Evolutionary conservation across 2,113 vertebrate genomes (phyloP).

Genomic region (Gopherus flavomarginatus): DNA sequence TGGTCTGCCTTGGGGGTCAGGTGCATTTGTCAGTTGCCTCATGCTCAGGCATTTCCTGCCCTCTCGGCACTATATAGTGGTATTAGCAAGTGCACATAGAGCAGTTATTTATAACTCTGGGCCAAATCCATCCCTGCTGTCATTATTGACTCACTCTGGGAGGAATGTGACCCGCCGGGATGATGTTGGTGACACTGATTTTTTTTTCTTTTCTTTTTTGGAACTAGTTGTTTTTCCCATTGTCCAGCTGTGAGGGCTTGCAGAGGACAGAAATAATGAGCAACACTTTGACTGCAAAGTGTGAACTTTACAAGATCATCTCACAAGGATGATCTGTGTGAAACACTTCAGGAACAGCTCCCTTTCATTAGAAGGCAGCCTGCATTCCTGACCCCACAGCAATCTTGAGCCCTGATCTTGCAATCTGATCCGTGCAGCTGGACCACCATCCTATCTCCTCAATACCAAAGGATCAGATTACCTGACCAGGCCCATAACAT

Average conservation of each 20-base stretch:
- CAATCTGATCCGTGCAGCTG: not conserved
- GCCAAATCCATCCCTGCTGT: not conserved
- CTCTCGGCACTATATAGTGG: not conserved
- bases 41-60: not conserved
- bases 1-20: not conserved
- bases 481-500: not conserved
- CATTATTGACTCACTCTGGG: not conserved
- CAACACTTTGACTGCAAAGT: not conserved
- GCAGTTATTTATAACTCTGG: not conserved
- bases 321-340: not conserved
- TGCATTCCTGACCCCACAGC: not conserved
- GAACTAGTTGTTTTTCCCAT: not conserved
- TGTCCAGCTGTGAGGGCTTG: not conserved
- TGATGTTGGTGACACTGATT: not conserved
- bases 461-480: not conserved
- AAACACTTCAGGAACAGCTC: not conserved
- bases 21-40: not conserved
- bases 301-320: not conserved
- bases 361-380: not conserved
- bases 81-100: not conserved
- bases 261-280: not conserved
- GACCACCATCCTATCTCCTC: not conserved
- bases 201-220: not conserved
- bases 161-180: not conserved
- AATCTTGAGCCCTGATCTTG: not conserved